Evolutionary conservation across 1,140 invertebrate species (phyloP), one percentile per base, ranked within the genome.

Genomic region (Rhizoglyphus robini): DNA sequence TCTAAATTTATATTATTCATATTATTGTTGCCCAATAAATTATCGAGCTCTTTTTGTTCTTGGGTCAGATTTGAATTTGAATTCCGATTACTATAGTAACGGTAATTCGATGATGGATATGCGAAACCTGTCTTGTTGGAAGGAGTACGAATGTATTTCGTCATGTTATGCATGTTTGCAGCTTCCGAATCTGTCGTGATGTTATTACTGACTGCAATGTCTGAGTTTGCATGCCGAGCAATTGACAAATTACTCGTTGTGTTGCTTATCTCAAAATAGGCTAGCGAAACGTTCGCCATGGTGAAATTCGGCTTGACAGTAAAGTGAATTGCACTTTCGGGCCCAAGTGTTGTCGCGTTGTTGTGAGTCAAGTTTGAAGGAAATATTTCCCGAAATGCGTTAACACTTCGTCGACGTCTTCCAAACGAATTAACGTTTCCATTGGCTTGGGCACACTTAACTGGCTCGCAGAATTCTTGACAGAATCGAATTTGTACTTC

Each of bases 401-500:
- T 27, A 13, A 30, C 36, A n/a, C 23, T 63, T 31, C 38, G 20
- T 62, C 57, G 31, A 20, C 58, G 20, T 64, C 57, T 27, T 8
- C 64, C 64, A 65, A 60, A 38, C 15, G 64, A 57, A 3, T 46
- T 8, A 18, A 49, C 36, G 54, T 63, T n/a, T 13, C 20, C 64
- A 63, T 18, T 25, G 15, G 13, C 63, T 32, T 65, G 27, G 13
- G 36, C 8, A 63, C 46, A 70, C 48, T 69, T 70, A 70, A 80
- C 76, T 65, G 78, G 77, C 69, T 77, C 74, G 68, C 79, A 80
- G 27, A 72, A 66, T 41, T 80, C 78, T 65, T 78, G 78, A 68
- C 79, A 80, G 71, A 80, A 80, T 48, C 77, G 73, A n/a, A 80
- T 76, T n/a, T 78, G 79, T 13, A 78, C 79, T 36, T 79, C 77